Base-by-base conservation (phyloP, 2,888 invertebrate genomes). In the Drosophila fulvimacula region DNA sequence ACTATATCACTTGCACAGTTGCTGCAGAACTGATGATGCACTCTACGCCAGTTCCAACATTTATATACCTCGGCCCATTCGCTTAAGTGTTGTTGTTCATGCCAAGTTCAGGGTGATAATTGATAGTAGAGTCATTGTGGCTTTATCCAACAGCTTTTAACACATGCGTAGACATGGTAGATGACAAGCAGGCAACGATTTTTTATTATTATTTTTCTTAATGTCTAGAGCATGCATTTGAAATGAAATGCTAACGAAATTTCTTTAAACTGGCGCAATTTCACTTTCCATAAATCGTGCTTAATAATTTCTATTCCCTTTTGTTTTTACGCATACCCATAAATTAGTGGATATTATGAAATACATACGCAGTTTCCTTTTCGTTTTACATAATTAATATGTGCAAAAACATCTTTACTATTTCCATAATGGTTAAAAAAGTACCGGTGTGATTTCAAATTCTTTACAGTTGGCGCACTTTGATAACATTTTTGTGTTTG, bases 21-120 rank as follows among this genome's bases (percentile, higher is more conserved):
- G 56, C 76, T 81, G 79, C 87, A 73, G 81, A 87, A 86, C 79
- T 77, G 88, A 81, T 89, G 72, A 82, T 88, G 76, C 83, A 76
- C 53, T 77, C 51, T 6, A 27, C 32, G 59, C 36, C 55, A 39
- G 6, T 15, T 19, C 41, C 41, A 52, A 66, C 68, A 81, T 87
- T 70, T 89, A 87, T 72, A 52, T 72, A 27, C 38, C n/a, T 24
- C 61, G 51, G 66, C 27, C 46, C 42, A 19, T 13, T 46, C 59
- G 32, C 9, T 27, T 34, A 49, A 9, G 17, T 55, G 39, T 56
- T 70, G 44, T 58, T 73, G 76, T 58, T 7, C 17, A 36, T 42
- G 15, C 69, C 69, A 87, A 89, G 88, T 73, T 82, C 81, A 79
- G 71, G 70, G 87, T 87, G 87, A 87, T 87, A 87, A 87, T 86